A percentile compares a stretch with the other conserved stretches of the same genome.
These are phyloP conservation scores for Motacilla alba DNA, from an alignment of 2,113 vertebrate genomes.

Conservation along the genomic window DNA sequence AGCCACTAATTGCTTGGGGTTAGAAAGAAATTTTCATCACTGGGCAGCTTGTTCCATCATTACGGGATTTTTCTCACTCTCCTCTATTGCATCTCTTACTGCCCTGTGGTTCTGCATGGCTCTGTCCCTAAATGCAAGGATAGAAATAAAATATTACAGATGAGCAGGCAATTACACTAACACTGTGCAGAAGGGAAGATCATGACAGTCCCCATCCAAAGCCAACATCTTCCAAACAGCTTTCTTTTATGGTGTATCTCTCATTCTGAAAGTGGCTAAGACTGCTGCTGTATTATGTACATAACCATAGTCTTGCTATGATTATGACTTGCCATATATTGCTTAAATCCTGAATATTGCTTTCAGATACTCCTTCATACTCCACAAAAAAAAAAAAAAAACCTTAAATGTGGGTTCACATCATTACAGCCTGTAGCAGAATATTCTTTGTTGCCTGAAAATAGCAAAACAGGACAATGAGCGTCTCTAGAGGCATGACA, in stretches of 20 bases:
- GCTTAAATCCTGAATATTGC: slow-evolving; percentile 26
- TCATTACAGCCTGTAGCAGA: not conserved
- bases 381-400: slow-evolving; percentile 24
- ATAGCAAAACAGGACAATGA: not conserved
- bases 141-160: not conserved
- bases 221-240: slow-evolving; percentile 10
- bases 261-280: not conserved
- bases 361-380: not conserved
- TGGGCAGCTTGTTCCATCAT: not conserved
- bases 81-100: not conserved
- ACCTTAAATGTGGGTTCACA: not conserved
- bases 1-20: slow-evolving; percentile 21
- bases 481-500: not conserved
- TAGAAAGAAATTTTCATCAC: slow-evolving; percentile 34
- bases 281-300: not conserved
- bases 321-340: slow-evolving; percentile 22
- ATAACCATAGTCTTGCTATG: not conserved
- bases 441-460: slow-evolving; percentile 13
- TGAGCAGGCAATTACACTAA: not conserved
- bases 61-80: not conserved
- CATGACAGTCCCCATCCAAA: not conserved
- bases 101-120: not conserved
- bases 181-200: not conserved
- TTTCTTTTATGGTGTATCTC: slow-evolving; percentile 1
- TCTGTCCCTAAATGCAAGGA: not conserved